phyloP scores from a whole-genome alignment of 1,140 invertebrate species.

The Lordiphosa stackelbergi region DNA sequence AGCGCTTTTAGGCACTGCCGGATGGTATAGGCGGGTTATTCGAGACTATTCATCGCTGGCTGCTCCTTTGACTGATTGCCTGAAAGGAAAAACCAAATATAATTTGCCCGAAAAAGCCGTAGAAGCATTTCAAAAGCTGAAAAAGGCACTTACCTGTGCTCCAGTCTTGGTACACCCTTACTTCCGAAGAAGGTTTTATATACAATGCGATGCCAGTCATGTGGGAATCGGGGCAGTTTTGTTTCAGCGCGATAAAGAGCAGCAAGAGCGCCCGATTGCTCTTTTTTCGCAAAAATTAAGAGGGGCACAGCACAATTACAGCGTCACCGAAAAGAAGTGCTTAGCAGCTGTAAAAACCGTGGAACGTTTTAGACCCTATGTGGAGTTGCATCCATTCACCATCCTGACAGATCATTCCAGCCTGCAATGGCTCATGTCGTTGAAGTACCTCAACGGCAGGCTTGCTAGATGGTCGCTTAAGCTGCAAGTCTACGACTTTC shows the following conservation, averaged over 20 bases:
- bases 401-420: conserved; percentile 14
- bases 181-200: conserved; percentile 22
- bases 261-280: conserved; percentile 45
- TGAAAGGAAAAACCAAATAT: no score
- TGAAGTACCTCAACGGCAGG: no score
- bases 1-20: conserved; percentile 48
- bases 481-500: no score
- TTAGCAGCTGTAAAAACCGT: conserved; percentile 9
- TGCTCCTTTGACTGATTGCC: conserved; percentile 14
- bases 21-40: no score
- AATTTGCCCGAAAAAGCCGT: conserved; percentile 54
- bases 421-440: background rate
- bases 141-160: conserved; percentile 3
- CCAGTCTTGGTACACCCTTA: conserved; percentile 30
- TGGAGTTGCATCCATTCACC: conserved; percentile 9
- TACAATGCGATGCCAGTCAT: conserved; percentile 42
- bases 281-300: conserved; percentile 67
- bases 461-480: no score
- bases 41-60: no score
- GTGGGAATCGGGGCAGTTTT: conserved; percentile 36
- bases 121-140: conserved; percentile 4
- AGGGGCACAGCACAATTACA: conserved; percentile 25
- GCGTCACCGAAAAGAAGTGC: conserved; percentile 7
- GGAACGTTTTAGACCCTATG: conserved; percentile 10
- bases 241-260: conserved; percentile 48